A percentile compares a stretch with the other conserved stretches of the same genome.
Evolutionary conservation across 2,113 vertebrate genomes (phyloP).

Genomic region (Natator depressus): DNA sequence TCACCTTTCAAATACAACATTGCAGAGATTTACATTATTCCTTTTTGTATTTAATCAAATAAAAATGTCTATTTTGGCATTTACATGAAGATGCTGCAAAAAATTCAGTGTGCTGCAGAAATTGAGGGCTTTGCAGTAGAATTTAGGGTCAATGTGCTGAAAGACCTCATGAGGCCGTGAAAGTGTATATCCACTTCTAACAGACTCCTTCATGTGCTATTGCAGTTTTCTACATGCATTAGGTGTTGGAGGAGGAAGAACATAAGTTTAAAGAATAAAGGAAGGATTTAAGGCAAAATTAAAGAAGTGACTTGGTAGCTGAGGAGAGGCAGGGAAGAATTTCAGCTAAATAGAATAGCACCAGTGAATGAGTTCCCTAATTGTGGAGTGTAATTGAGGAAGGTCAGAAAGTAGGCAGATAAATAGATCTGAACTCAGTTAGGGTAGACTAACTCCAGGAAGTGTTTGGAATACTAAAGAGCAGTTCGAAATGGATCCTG

Average conservation of each 20-base stretch:
- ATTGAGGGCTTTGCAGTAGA: neutral
- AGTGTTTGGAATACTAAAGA: neutral
- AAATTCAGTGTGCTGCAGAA: slow-evolving; percentile 2
- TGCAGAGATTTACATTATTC: neutral
- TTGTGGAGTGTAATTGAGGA: neutral
- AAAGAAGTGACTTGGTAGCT: neutral
- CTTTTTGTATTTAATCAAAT: neutral
- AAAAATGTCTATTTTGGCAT: neutral
- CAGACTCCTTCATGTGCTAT: neutral
- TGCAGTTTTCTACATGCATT: neutral
- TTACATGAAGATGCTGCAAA: neutral
- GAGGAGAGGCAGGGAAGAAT: neutral
- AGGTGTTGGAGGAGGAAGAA: neutral
- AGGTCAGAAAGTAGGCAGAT: neutral
- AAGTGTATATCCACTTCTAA: neutral
- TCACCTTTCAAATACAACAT: neutral
- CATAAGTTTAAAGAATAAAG: neutral
- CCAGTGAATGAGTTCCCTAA: neutral
- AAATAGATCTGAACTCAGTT: neutral
- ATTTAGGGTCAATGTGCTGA: neutral
- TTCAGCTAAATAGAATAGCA: neutral
- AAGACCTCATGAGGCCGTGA: neutral
- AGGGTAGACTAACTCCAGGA: neutral
- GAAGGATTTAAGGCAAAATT: neutral
- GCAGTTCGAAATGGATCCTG: neutral